Percentiles rank a stretch among this genome's conserved stretches.
phyloP scores from a whole-genome alignment of 2,113 vertebrate genomes.

The Thunnus thynnus region DNA sequence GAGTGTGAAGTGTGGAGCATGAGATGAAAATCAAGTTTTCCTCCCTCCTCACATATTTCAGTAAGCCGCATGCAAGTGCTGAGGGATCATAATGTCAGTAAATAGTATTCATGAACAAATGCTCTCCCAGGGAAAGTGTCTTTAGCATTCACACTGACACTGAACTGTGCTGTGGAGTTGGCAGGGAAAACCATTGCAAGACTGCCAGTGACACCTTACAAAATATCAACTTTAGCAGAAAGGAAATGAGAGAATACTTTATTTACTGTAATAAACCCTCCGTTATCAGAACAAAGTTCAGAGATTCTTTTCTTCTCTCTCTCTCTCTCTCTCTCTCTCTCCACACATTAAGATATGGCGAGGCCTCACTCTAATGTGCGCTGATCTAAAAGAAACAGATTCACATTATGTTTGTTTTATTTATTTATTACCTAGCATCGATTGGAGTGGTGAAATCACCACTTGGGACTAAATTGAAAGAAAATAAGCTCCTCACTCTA shows the following conservation, averaged over 20 bases:
- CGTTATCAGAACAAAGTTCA: constrained; percentile 51
- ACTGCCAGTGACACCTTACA: constrained; percentile 44
- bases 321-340: constrained; percentile 3
- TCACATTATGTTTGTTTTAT: constrained; percentile 67
- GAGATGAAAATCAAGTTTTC: constrained; percentile 63
- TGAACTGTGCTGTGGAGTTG: constrained; percentile 32
- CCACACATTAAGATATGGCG: constrained; percentile 46
- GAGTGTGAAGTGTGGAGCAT: constrained; percentile 30
- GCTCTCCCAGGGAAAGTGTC: constrained; percentile 45
- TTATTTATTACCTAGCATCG: constrained; percentile 70
- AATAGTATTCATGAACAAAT: constrained; percentile 76
- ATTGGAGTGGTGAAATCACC: constrained; percentile 58
- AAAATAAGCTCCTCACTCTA: constrained; percentile 66
- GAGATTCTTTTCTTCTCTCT: constrained; percentile 10
- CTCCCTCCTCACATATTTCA: constrained; percentile 48
- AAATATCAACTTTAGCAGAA: constrained; percentile 47
- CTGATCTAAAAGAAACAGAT: constrained; percentile 75
- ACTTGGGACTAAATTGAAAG: constrained; percentile 72
- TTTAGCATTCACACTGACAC: constrained; percentile 46
- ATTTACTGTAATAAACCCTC: constrained; percentile 68
- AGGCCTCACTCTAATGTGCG: constrained; percentile 56
- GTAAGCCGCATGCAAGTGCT: constrained; percentile 48
- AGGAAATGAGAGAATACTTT: constrained; percentile 50
- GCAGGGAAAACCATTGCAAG: constrained; percentile 32
- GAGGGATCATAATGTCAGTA: constrained; percentile 75